Base-by-base conservation (phyloP, 2,797 vertebrate species). In the Sarcophilus harrisii region DNA sequence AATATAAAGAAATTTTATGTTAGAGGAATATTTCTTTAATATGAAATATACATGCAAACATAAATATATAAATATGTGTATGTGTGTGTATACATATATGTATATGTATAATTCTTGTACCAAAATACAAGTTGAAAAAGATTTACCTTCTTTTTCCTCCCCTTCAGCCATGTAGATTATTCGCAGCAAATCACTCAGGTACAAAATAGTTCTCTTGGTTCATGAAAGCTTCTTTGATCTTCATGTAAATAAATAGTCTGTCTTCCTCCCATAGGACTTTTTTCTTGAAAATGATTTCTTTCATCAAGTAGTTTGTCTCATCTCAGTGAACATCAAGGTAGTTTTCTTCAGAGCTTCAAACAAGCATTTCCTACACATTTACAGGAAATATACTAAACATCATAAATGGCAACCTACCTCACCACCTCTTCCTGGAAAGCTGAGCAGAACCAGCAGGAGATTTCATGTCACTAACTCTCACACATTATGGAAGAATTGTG, bases 261-360 rank as follows among this genome's bases (percentile, higher is more conserved):
- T 96, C 93, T 98, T 98, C 98, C 97, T 98, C 97, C 97, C 95
- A 93, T 92, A 98, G 95, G 96, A 96, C 93, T 97, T 90, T 90
- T 98, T 98, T 97, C 97, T 97, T 96, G 97, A 98, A 98, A 98
- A 97, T 98, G 0, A 97, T 98, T 98, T 98, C 98, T 99, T 98
- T 98, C 98, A 99, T 99, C 98, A 98, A 97, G 96, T 97, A 97
- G 97, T 98, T 98, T 98, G 98, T 98, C 89, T 92, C 96, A 96
- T 98, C 97, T 97, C 97, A 97, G 94, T 97, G 97, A 98, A 98
- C 98, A 98, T 98, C 98, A 98, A 93, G 98, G 97, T 98, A 96
- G 91, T 98, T 98, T 98, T 96, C 98, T 98, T 98, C 95, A 97
- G 96, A 98, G 98, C 98, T 98, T 98, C 98, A 98, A 98, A 98